A percentile compares a stretch with the other conserved stretches of the same genome.
phyloP scores from a whole-genome alignment of 2,797 vertebrate species.

The Podargus strigoides region DNA sequence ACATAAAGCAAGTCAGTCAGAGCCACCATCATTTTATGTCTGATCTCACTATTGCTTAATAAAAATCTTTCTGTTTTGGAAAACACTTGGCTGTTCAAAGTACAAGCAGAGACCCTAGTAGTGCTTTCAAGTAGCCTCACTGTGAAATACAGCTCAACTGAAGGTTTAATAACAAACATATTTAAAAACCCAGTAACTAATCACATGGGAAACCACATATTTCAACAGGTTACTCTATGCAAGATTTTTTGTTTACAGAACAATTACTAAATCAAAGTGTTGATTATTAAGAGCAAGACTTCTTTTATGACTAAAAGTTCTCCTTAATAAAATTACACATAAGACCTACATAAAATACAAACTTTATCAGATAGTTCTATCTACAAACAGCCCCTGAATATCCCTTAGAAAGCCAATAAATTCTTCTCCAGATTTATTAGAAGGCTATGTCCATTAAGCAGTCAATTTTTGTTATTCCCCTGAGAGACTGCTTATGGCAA shows the following conservation, averaged over 20 bases:
- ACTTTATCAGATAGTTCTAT: not conserved
- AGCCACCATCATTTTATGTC: not conserved
- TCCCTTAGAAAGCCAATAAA: not conserved
- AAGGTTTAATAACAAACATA: not conserved
- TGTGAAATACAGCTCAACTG: not conserved
- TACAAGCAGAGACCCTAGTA: not conserved
- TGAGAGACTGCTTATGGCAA: slow-evolving; percentile 12
- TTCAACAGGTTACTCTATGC: not conserved
- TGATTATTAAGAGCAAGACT: not conserved
- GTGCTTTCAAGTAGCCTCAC: not conserved
- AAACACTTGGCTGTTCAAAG: not conserved
- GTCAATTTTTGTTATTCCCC: not conserved
- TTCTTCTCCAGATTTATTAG: not conserved
- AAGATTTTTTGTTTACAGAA: not conserved
- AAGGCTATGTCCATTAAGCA: not conserved
- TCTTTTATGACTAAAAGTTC: not conserved
- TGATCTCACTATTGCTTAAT: slow-evolving; percentile 1
- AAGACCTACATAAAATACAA: not conserved
- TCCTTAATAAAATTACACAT: not conserved
- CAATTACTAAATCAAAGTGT: not conserved
- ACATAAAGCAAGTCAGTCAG: not conserved
- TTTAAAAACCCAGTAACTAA: not conserved
- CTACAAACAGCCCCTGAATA: not conserved
- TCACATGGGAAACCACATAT: not conserved
- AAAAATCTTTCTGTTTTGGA: slow-evolving; percentile 19